These are phyloP conservation scores for Tachuris rubrigastra DNA, from an alignment of 2,113 vertebrate genomes.

Conservation along the genomic window DNA sequence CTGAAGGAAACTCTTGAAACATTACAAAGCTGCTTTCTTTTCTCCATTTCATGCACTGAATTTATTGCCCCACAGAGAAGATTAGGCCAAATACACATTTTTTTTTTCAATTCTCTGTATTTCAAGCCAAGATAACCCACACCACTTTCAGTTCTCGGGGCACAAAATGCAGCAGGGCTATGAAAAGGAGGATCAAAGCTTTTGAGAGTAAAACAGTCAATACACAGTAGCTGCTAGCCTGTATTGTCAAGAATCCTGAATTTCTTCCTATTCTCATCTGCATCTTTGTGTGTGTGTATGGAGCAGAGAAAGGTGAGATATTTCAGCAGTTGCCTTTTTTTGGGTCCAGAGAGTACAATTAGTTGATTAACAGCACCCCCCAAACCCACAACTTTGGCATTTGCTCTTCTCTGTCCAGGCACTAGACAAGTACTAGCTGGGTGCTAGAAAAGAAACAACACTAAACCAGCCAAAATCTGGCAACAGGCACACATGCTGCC, in stretches of 20 bases:
- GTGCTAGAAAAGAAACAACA: not conserved
- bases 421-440: not conserved
- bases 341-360: not conserved
- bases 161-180: not conserved
- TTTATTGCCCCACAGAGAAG: not conserved
- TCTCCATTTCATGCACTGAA: not conserved
- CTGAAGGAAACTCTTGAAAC: not conserved
- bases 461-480: not conserved
- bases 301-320: not conserved
- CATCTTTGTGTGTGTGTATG: fast-evolving
- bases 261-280: fast-evolving
- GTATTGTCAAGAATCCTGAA: not conserved
- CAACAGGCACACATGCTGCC: not conserved
- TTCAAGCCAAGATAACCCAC: not conserved
- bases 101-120: not conserved
- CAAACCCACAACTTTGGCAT: not conserved
- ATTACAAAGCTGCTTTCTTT: not conserved
- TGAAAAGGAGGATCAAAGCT: not conserved
- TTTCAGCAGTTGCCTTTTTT: not conserved
- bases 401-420: not conserved
- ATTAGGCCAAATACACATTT: not conserved
- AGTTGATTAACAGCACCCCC: not conserved
- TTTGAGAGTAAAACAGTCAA: not conserved
- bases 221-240: not conserved
- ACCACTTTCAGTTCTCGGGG: not conserved